Conservation (phyloP, 2,113 vertebrate genomes). For the Trichechus manatus region DNA sequence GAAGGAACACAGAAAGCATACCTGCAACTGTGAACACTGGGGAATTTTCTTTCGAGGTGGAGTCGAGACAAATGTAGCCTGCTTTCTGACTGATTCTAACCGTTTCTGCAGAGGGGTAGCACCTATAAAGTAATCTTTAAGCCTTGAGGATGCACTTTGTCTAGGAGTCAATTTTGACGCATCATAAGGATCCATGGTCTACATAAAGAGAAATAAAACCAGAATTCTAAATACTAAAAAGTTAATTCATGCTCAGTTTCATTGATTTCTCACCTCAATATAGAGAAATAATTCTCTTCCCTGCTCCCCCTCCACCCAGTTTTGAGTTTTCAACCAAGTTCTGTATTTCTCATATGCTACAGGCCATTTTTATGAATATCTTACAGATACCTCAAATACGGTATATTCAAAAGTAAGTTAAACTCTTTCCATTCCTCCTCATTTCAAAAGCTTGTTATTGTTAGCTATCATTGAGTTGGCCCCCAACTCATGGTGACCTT, state of each 20-base stretch:
- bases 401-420: constrained; percentile 34
- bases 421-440: not conserved
- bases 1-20: constrained; percentile 30
- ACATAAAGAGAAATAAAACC: constrained; percentile 51
- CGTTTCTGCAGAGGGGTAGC: constrained; percentile 78
- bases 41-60: constrained; percentile 79
- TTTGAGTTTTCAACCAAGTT: constrained; percentile 47
- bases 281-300: not conserved
- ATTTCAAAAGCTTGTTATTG: not conserved
- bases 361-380: not conserved
- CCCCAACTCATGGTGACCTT: no score
- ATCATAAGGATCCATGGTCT: constrained; percentile 80
- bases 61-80: constrained; percentile 61
- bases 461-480: no score
- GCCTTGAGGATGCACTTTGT: constrained; percentile 11
- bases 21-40: constrained; percentile 73
- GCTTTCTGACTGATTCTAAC: constrained; percentile 75
- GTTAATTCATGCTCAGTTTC: not conserved
- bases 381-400: constrained; percentile 3
- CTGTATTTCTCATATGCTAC: not conserved
- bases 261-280: not conserved
- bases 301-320: not conserved
- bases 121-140: constrained; percentile 63
- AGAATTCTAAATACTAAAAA: constrained; percentile 30
- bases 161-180: constrained; percentile 37